Conservation (phyloP, 37 sponge, comb jelly and placozoan genomes). For the Halichondria panicea region DNA sequence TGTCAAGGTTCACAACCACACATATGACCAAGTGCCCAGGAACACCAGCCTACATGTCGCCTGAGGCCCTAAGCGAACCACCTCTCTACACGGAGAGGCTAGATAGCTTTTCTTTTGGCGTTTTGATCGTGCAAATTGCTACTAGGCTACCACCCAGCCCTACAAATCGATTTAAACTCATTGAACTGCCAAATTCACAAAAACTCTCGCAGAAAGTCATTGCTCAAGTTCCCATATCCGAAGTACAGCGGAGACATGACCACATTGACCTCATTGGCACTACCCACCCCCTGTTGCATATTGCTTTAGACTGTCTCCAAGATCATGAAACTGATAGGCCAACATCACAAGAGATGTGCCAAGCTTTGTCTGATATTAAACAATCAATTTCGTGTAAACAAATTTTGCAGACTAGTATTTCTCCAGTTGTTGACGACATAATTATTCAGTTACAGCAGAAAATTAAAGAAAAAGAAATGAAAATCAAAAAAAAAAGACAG, state of each 20-base stretch:
- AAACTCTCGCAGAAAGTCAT: background rate
- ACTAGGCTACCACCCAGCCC: background rate
- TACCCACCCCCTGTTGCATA: background rate
- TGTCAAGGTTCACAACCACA: background rate
- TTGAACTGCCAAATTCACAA: background rate
- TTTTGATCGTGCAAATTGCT: background rate
- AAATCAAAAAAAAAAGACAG: too few species aligned
- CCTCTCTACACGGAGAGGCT: background rate
- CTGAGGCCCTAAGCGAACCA: background rate
- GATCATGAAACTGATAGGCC: background rate
- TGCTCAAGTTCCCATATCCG: background rate
- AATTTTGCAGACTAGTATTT: too few species aligned
- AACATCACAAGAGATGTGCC: background rate
- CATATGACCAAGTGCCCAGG: background rate
- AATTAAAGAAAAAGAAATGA: too few species aligned
- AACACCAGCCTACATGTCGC: background rate
- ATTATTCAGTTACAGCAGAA: too few species aligned
- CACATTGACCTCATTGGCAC: slow-evolving; percentile 1
- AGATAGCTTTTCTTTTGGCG: background rate
- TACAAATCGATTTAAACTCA: background rate
- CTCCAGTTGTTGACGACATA: too few species aligned
- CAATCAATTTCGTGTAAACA: background rate
- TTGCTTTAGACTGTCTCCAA: background rate
- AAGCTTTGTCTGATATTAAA: background rate
- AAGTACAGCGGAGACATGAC: background rate